phyloP scores from a whole-genome alignment of 2,113 vertebrate species.

The Spermophilus dauricus region DNA sequence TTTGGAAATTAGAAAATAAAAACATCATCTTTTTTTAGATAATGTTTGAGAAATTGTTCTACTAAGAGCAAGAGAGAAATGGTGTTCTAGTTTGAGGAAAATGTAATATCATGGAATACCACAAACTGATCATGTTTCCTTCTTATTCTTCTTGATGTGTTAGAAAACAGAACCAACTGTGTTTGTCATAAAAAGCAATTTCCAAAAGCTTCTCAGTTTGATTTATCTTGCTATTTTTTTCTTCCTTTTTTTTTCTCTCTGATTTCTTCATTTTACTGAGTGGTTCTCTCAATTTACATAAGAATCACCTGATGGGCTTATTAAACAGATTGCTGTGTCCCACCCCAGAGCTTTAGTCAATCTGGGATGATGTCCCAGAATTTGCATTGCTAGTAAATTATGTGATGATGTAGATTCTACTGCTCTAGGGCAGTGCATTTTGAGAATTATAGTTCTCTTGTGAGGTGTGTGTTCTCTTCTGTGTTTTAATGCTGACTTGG shows the following conservation, averaged over 20 bases:
- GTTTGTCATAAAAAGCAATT: background rate
- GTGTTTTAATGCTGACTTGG: background rate
- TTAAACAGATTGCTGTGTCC: background rate
- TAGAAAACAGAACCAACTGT: background rate
- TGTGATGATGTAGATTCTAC: background rate
- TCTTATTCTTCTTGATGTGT: background rate
- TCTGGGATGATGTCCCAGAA: background rate
- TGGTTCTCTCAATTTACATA: background rate
- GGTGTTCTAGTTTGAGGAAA: background rate
- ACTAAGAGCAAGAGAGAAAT: background rate
- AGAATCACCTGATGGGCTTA: background rate
- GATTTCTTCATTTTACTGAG: background rate
- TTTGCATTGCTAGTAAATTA: background rate
- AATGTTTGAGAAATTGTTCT: background rate
- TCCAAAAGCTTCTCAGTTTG: background rate
- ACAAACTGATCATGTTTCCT: background rate
- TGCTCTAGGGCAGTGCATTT: too few relatives aligned
- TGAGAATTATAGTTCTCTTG: background rate
- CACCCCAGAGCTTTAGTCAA: background rate
- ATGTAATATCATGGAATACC: background rate
- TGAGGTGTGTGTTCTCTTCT: background rate
- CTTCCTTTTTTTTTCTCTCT: background rate
- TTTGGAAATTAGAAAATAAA: background rate
- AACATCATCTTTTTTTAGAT: background rate
- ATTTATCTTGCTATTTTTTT: background rate